Evolutionary conservation across 2,113 vertebrate species (phyloP).

Genomic region (Cryptotis parvus): DNA sequence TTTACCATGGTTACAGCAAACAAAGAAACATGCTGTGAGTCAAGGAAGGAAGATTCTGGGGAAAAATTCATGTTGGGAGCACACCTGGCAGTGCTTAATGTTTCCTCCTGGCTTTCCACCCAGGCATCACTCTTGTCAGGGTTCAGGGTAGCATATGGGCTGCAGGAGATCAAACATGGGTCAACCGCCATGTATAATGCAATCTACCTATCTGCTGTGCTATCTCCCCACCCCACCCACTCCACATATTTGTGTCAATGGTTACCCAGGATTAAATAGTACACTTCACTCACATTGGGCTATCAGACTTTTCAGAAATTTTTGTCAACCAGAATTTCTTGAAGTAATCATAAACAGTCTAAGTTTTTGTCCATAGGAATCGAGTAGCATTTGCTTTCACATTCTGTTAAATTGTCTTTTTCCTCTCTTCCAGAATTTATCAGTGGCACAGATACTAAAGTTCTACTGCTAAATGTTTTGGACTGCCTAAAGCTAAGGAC

Average conservation of each 20-base stretch:
- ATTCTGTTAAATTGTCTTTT: not conserved
- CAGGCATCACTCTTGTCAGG: too few relatives aligned
- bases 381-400: not conserved
- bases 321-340: not conserved
- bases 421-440: not conserved
- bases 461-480: not conserved
- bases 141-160: too few relatives aligned
- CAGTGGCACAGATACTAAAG: not conserved
- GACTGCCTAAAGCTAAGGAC: not conserved
- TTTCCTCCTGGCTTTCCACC: too few relatives aligned
- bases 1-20: not conserved
- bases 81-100: too few relatives aligned
- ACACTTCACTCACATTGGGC: not conserved
- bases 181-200: too few relatives aligned
- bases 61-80: too few relatives aligned
- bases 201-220: too few relatives aligned
- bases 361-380: accelerated
- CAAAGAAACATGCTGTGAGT: too few relatives aligned
- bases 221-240: not conserved
- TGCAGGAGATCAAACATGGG: too few relatives aligned
- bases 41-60: not conserved
- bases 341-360: not conserved
- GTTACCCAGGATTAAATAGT: too few relatives aligned
- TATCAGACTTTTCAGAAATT: too few relatives aligned
- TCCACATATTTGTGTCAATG: too few relatives aligned